phyloP scores from a whole-genome alignment of 2,888 invertebrate genomes.

The Stenodema calcarata region DNA sequence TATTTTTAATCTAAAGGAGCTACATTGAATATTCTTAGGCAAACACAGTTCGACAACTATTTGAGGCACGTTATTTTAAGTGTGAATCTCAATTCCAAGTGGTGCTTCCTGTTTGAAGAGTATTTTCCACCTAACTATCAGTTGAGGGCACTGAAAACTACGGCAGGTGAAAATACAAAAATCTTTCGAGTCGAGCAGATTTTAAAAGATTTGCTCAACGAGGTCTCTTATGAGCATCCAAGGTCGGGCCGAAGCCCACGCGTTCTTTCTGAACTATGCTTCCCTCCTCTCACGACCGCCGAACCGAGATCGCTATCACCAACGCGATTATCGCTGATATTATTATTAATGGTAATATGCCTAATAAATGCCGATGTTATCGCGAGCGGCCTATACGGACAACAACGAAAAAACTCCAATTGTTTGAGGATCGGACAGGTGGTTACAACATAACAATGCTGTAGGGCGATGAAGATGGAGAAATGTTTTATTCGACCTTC shows the following conservation, averaged over 20 bases:
- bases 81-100: not conserved
- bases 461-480: no score
- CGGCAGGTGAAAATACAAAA: not conserved
- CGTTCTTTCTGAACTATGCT: not conserved
- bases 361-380: not conserved
- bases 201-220: not conserved
- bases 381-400: not conserved
- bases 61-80: no score
- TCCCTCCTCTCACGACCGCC: not conserved
- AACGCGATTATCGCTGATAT: not conserved
- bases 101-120: not conserved
- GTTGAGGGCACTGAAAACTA: not conserved
- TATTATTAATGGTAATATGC: conserved; percentile 1
- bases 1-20: no score
- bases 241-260: not conserved
- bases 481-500: no score
- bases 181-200: not conserved
- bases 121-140: not conserved
- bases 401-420: not conserved
- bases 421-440: not conserved
- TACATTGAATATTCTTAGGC: no score
- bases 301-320: not conserved
- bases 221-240: not conserved
- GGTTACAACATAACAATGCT: not conserved
- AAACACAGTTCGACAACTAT: no score